Evolutionary conservation across 1,140 invertebrate species (phyloP), one percentile per base, ranked within the genome.

Genomic region (Pogonus chalceus): DNA sequence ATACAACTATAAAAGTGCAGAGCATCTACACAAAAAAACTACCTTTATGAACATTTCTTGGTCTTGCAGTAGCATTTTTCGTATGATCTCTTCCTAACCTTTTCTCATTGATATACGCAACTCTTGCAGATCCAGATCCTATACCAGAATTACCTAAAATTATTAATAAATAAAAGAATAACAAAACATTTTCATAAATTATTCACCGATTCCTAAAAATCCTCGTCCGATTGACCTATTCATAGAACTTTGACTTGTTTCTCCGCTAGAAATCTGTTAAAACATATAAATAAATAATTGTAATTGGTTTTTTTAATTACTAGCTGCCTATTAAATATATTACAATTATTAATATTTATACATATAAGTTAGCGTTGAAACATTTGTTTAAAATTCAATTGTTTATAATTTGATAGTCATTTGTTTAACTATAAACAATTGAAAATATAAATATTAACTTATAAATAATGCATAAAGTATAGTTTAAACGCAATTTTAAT

Each of bases 101-200:
- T 58, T 78, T 77, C 55, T 81, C 80, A 62, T 81, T 81, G 2
- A 80, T 63, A 60, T 78, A 81, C 10, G 72, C 68, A 23, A 76
- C 61, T 52, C 75, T 72, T 10, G 76, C 63, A 16, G 75, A 71
- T 2, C 16, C 47, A 51, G 22, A 20, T 10, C 26, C 26, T n/a
- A 22, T 20, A 4, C 7, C 21, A 7, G 23, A 16, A 35, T 26
- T 31, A 18, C 49, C 49, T 51, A 18, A 23, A 23, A 1, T 2
- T 23, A 18, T 12, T 10, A 12, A 4, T 12, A 43, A 9, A 43
- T 51, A 26, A 16, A 31, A 2, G 31, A 51, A 14, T 35, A 31
- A 24, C 9, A 51, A 1, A 35, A 31, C 1, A 59, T 35, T 67
- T 63, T 47, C 62, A 51, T 62, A 60, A 18, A 56, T 51, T 14